Evolutionary conservation across 2,113 vertebrate genomes (phyloP).

Genomic region (Stigmatopora nigra): DNA sequence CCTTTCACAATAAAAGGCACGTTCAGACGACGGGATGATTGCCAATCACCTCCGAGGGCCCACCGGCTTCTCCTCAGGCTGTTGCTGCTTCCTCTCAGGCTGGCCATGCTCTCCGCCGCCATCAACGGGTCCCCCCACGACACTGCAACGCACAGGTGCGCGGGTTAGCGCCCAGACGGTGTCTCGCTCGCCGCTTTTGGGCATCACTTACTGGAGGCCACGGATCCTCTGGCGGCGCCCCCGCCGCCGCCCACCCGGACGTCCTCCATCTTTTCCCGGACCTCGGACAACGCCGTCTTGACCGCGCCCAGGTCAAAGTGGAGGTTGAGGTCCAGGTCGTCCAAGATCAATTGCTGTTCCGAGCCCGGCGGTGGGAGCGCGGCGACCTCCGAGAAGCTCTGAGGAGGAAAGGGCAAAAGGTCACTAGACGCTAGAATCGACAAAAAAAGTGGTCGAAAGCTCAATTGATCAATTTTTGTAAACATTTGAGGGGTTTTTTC

Average conservation of each 20-base stretch:
- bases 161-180: too few relatives aligned
- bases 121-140: constrained; percentile 21
- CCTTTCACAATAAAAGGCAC: constrained; percentile 1
- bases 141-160: constrained; percentile 31
- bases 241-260: constrained; percentile 38
- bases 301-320: constrained; percentile 56
- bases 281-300: constrained; percentile 50
- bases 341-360: constrained; percentile 4
- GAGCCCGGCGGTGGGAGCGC: constrained; percentile 25
- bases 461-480: too few relatives aligned
- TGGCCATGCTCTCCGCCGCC: constrained; percentile 56
- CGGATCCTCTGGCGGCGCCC: constrained; percentile 16
- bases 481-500: too few relatives aligned
- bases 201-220: constrained; percentile 39
- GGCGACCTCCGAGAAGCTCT: constrained; percentile 49
- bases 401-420: not conserved
- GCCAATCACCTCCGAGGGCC: constrained; percentile 58
- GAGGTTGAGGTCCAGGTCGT: constrained; percentile 43
- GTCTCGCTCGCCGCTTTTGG: too few relatives aligned
- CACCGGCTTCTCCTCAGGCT: constrained; percentile 59
- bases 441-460: too few relatives aligned
- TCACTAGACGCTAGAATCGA: not conserved
- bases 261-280: constrained; percentile 59
- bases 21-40: not conserved
- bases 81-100: constrained; percentile 43